Percentiles rank a stretch among this genome's conserved stretches.
These are phyloP conservation scores for Pseudeuparius sepicola DNA, from an alignment of 2,888 invertebrate species.

Conservation along the genomic window DNA sequence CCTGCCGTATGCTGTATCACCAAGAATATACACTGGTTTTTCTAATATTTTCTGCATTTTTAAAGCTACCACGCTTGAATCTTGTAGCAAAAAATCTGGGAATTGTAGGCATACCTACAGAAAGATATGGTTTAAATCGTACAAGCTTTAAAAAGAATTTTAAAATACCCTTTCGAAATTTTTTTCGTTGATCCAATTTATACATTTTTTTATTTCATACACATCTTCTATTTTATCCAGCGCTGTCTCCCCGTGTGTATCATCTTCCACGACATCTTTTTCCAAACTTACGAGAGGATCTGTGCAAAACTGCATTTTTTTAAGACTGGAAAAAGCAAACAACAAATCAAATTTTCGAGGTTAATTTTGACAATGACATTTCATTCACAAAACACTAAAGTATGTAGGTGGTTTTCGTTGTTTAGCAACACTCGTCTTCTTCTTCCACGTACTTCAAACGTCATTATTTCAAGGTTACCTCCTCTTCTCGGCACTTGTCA, in stretches of 20 bases:
- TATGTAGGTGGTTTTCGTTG: too few species aligned
- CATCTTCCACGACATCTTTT: constrained; percentile 37
- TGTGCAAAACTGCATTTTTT: constrained; percentile 40
- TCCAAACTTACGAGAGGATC: constrained; percentile 46
- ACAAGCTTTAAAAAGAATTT: too few species aligned
- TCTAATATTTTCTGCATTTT: constrained; percentile 42
- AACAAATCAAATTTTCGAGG: too few species aligned
- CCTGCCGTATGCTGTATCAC: constrained; percentile 88
- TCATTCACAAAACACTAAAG: too few species aligned
- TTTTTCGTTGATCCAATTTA: constrained; percentile 60
- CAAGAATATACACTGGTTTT: constrained; percentile 67
- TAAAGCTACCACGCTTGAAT: constrained; percentile 56
- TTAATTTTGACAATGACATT: too few species aligned
- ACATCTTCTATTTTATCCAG: constrained; percentile 37
- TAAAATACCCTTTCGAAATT: constrained; percentile 59
- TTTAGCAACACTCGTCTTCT: too few species aligned
- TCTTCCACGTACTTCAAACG: too few species aligned
- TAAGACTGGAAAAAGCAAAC: too few species aligned
- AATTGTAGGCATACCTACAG: constrained; percentile 85
- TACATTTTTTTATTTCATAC: constrained; percentile 53
- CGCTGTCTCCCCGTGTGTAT: constrained; percentile 23
- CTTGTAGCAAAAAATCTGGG: constrained; percentile 67
- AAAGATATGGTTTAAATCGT: too few species aligned
- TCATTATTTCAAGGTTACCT: too few species aligned
- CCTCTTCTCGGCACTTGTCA: too few species aligned